Evolutionary conservation across 1,140 invertebrate species (phyloP), one percentile per base, ranked within the genome.

Genomic region (Lethocerus indicus): DNA sequence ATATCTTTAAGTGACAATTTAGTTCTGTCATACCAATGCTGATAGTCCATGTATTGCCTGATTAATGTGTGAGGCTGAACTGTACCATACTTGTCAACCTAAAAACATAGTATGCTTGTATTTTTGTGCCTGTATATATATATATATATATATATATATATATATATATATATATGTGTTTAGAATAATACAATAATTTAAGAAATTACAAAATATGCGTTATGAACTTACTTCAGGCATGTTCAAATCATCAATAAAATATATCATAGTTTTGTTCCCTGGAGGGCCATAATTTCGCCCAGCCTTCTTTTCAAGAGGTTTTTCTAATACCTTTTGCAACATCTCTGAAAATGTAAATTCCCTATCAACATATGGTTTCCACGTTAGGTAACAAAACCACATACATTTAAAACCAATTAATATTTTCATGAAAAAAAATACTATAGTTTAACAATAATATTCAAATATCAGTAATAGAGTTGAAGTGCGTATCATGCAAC

Each of bases 221-320:
- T 41, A 18, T 9, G 39, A 23, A 20, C 13, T 28, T 60, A 75
- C 74, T 73, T 93, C 87, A 6, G 91, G 91, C 89, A 95, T 95
- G 66, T 96, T 97, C 72, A 96, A 78, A 61, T 97, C 92, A 63
- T 96, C 92, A 47, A 96, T 79, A 61, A 95, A 96, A 64, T 94
- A 96, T 50, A 97, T 79, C 60, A 97, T 77, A 14, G 76, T 78
- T 58, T 92, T 89, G 55, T 76, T 88, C 7, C 90, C 91, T 1
- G 87, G 86, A 29, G 92, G 92, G 1, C 86, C 91, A 64, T 80
- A 96, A 65, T 88, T 92, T 39, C 85, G 75, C 0, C 91, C 91
- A 1, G 90, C 87, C 66, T 96, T 96, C 67, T 94, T 95, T 61
- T 95, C 92, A 47, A 96, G 65, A 20, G 89, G 86, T 54, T 89